Percentiles rank a stretch among this genome's conserved stretches.
Evolutionary conservation across 2,113 vertebrate species (phyloP).

Genomic region (Passerina amoena): DNA sequence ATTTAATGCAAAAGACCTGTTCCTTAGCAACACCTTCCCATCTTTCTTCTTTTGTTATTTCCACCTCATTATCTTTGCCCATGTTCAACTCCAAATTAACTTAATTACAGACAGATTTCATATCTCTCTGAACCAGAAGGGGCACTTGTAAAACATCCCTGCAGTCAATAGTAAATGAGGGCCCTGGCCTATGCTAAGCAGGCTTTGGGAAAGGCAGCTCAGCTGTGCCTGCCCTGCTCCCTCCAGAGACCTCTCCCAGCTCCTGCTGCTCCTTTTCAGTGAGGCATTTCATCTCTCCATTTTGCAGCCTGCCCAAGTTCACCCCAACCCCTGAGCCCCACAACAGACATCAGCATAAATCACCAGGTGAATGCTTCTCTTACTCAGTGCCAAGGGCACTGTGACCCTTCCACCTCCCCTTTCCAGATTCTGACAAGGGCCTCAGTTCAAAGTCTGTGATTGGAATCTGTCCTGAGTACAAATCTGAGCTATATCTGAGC

Average conservation of each 20-base stretch:
- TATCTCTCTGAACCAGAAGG: slow-evolving; percentile 58
- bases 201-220: neutral
- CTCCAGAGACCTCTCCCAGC: neutral
- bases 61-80: slow-evolving; percentile 56
- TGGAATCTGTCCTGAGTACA: neutral
- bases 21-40: slow-evolving; percentile 51
- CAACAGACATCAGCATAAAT: neutral
- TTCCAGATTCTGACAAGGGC: neutral
- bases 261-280: neutral
- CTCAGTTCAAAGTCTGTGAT: neutral
- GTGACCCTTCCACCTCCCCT: neutral
- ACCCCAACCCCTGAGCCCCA: neutral
- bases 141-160: slow-evolving; percentile 50
- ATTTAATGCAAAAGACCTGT: neutral
- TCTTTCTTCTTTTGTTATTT: slow-evolving; percentile 54
- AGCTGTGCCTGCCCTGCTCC: neutral
- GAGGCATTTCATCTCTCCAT: neutral
- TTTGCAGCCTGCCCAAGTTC: neutral
- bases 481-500: neutral
- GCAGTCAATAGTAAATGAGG: slow-evolving; percentile 1
- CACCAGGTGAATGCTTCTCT: neutral
- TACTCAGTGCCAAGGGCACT: neutral
- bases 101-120: slow-evolving; percentile 60
- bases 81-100: slow-evolving; percentile 60
- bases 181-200: neutral